A percentile compares a stretch with the other conserved stretches of the same genome.
Evolutionary conservation across 2,888 invertebrate species (phyloP).

Genomic region (Erebia ligea): DNA sequence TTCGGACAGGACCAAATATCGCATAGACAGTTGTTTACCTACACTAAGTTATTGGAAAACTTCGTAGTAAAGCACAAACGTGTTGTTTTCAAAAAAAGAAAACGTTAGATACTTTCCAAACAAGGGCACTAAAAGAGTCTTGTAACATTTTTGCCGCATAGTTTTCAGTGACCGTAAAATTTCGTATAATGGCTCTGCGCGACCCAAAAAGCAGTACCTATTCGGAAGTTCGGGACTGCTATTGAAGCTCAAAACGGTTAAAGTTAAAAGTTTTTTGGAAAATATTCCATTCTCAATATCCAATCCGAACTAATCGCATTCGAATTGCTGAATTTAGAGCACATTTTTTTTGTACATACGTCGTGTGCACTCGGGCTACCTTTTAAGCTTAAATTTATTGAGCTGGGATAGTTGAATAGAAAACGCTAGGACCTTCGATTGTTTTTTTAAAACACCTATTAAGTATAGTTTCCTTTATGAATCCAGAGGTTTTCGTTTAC

Average conservation of each 20-base stretch:
- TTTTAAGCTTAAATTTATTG: constrained; percentile 1
- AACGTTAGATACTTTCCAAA: neutral
- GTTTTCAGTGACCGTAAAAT: constrained; percentile 20
- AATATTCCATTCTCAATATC: constrained; percentile 23
- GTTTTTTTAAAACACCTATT: too few relatives aligned
- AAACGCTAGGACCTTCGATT: too few relatives aligned
- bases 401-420: too few relatives aligned
- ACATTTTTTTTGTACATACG: constrained; percentile 9
- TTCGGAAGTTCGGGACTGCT: constrained; percentile 10
- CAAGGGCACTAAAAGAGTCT: constrained; percentile 5
- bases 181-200: constrained; percentile 21
- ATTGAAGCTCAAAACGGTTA: constrained; percentile 22
- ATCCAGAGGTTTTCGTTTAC: too few relatives aligned
- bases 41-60: neutral
- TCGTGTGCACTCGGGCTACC: neutral
- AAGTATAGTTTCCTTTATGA: too few relatives aligned
- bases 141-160: constrained; percentile 19
- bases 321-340: constrained; percentile 14
- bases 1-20: too few relatives aligned
- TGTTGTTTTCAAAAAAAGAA: neutral
- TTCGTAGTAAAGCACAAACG: neutral
- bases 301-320: constrained; percentile 22
- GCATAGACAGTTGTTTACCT: too few relatives aligned
- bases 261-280: constrained; percentile 22
- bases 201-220: constrained; percentile 21